Evolutionary conservation across 2,113 vertebrate species (phyloP), one percentile per base, ranked within the genome.

Genomic region (Ahaetulla prasina): DNA sequence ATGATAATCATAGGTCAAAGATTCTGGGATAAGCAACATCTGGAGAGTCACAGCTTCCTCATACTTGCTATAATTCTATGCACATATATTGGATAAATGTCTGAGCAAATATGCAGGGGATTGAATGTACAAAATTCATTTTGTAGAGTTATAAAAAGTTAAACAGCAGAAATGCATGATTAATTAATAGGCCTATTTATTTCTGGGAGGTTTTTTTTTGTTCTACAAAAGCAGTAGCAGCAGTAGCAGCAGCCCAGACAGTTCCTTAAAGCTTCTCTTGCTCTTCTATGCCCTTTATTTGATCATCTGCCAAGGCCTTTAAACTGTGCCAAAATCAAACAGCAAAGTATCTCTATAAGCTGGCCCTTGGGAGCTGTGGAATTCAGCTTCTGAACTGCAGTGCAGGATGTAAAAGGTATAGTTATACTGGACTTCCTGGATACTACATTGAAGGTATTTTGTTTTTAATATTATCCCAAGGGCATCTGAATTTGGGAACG

Each of bases 281-380:
- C 95, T 96, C 96, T 95, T 95, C 94, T 94, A 63, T 97, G 96
- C 96, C 96, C 97, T 96, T 95, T 96, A 90, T 97, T 96, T 98
- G 97, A 97, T 97, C 96, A 92, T 95, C 95, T 96, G 96, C 97
- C 97, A 97, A 97, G 94, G 94, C 87, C 92, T 94, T 93, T 93
- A 95, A 96, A 94, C 43, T 80, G 94, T 96, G 97, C 98, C 98
- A 98, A 80, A 98, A 96, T 96, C 97, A 97, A 98, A 98, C 95
- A 98, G 95, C 90, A 60, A 94, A 93, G 95, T 94, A 95, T 96
- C 96, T 96, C 96, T 95, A 9, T 92, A 95, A 96, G 96, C 89
- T 95, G 95, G 74, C 95, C 94, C 95, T 95, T 93, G 95, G 96
- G 97, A 96, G 87, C 88, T 80, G 54, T 97, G 93, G 97, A 97